Evolutionary conservation across 2,888 invertebrate genomes (phyloP).

Genomic region (Acleris literana): DNA sequence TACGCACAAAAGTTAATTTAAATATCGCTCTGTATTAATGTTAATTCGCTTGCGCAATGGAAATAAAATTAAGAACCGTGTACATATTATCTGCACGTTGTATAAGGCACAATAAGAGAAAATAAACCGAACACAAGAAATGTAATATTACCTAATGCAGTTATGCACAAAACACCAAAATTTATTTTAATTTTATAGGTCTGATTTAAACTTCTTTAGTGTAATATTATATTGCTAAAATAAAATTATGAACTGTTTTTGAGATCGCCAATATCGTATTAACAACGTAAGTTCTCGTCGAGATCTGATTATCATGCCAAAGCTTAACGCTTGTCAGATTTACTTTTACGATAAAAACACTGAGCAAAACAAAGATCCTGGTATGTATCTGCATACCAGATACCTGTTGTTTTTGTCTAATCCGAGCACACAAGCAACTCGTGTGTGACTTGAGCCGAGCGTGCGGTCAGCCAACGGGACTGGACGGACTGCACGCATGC

Average conservation of each 20-base stretch:
- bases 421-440: conserved; percentile 18
- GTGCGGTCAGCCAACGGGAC: conserved; percentile 54
- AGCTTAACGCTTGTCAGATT: conserved; percentile 15
- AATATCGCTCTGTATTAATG: conserved; percentile 16
- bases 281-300: too few species aligned
- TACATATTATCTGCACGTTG: conserved; percentile 1
- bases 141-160: conserved; percentile 13
- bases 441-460: conserved; percentile 33
- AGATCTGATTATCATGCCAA: conserved; percentile 4
- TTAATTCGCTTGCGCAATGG: conserved; percentile 18
- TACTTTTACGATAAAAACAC: conserved; percentile 13
- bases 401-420: conserved; percentile 25
- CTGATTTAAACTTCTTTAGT: not conserved
- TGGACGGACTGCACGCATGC: conserved; percentile 38
- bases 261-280: too few species aligned
- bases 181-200: too few species aligned
- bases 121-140: not conserved
- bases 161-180: conserved; percentile 2
- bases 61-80: conserved; percentile 14
- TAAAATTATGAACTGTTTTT: not conserved
- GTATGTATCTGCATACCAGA: conserved; percentile 30
- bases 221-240: not conserved
- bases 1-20: conserved; percentile 15
- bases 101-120: conserved; percentile 17
- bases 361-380: conserved; percentile 12